phyloP scores from a whole-genome alignment of 2,888 invertebrate species.

The Machimus atricapillus region DNA sequence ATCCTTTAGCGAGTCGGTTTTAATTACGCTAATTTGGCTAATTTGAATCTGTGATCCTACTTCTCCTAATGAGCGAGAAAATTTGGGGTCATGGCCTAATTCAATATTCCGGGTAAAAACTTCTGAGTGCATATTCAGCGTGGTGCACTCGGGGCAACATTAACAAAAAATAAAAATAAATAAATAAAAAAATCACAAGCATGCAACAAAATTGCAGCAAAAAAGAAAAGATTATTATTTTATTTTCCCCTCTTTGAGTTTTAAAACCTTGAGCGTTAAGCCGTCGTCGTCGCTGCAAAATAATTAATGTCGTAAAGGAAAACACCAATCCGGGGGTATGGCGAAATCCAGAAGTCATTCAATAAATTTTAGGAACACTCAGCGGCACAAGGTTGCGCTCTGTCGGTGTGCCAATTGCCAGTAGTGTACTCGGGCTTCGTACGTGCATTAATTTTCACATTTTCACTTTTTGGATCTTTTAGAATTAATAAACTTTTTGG shows the following conservation, averaged over 20 bases:
- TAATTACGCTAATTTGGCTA: not conserved
- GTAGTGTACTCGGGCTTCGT: not conserved
- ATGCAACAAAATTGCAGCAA: not conserved
- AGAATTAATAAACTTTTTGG: slow-evolving; percentile 24
- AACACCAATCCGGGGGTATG: not conserved
- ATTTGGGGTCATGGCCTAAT: not conserved
- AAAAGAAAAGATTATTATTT: not conserved
- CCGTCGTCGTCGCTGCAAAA: not conserved
- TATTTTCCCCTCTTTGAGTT: not conserved
- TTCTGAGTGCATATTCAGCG: not conserved
- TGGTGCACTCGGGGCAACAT: not conserved
- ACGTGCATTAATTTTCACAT: slow-evolving; percentile 23
- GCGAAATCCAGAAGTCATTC: not conserved
- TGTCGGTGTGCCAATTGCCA: not conserved
- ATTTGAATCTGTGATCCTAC: not conserved
- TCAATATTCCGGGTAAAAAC: not conserved
- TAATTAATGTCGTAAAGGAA: not conserved
- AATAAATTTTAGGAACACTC: not conserved
- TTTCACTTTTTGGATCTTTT: slow-evolving; percentile 7
- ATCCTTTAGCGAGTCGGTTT: not conserved
- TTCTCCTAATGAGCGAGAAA: not conserved
- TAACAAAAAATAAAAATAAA: not conserved
- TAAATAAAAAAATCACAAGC: not conserved
- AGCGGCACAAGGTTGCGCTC: not conserved
- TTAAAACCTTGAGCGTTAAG: not conserved